Base-by-base conservation (phyloP, 2,888 invertebrate species). In the Philaethria dido region DNA sequence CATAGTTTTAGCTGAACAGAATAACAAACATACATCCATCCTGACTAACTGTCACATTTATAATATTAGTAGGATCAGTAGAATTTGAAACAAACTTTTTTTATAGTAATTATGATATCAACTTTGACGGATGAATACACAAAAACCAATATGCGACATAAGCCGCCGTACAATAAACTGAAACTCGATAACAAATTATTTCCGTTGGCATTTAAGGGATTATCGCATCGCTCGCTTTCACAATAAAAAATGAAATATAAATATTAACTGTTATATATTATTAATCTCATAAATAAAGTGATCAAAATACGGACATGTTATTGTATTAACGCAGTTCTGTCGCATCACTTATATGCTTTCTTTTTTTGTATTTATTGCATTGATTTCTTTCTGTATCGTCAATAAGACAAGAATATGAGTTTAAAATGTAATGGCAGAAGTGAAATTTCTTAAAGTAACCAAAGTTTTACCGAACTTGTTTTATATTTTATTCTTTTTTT, bases 41-140 rank as follows among this genome's bases (percentile, higher is more conserved):
- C n/a, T n/a, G n/a, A n/a, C n/a, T n/a, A n/a, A n/a, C n/a, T n/a
- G n/a, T n/a, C n/a, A n/a, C n/a, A n/a, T n/a, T n/a, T n/a, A n/a
- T n/a, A n/a, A n/a, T n/a, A n/a, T n/a, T n/a, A n/a, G n/a, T n/a
- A n/a, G n/a, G 25, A 5, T 2, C 25, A 5, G 25, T 2, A 25
- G 25, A 2, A 4, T 25, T 25, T 25, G 5, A 25, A 33, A 33
- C 33, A 33, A 33, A 33, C 1, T 3, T 29, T 29, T 50, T 0
- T n/a, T n/a, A 50, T 25, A 25, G 2, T 50, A 50, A 25, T 25
- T 50, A 14, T 25, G 25, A 50, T 50, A 25, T 50, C 50, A 50
- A 25, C 2, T 25, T 50, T 25, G 13, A 13, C 39, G 39, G 13
- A 39, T 39, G 11, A 18, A 16, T 9, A 11, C 33, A 29, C 18